A percentile compares a stretch with the other conserved stretches of the same genome.
Conservation (phyloP, 2,113 vertebrate genomes). For the Rhabdornis inornatus region DNA sequence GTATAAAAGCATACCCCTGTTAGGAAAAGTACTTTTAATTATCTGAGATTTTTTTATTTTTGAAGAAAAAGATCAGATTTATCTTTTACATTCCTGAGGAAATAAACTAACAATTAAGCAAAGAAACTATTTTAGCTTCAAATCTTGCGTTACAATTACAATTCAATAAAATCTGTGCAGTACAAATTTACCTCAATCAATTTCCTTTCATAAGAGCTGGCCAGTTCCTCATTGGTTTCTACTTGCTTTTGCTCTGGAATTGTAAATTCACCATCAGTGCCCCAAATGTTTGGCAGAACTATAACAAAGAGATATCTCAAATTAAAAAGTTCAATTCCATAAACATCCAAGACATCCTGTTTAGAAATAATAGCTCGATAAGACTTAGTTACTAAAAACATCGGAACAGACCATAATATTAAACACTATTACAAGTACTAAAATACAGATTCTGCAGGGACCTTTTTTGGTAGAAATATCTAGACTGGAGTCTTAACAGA, state of each 20-base stretch:
- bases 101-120: background rate
- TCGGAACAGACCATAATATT: background rate
- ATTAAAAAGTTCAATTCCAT: background rate
- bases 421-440: background rate
- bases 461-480: background rate
- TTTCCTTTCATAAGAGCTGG: slow-evolving; percentile 92
- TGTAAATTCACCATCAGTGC: slow-evolving; percentile 77
- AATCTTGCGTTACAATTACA: background rate
- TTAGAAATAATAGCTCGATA: background rate
- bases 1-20: background rate
- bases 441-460: background rate
- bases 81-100: background rate
- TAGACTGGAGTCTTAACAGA: background rate
- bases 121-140: background rate
- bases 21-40: background rate
- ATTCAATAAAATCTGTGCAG: background rate
- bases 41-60: background rate
- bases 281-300: slow-evolving; percentile 74
- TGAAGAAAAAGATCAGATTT: background rate
- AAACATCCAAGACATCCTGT: background rate
- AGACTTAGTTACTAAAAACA: background rate
- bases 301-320: slow-evolving; percentile 15
- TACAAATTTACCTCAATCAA: slow-evolving; percentile 89
- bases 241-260: slow-evolving; percentile 83
- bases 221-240: slow-evolving; percentile 88